These are phyloP conservation scores for Cromileptes altivelis DNA, from an alignment of 2,113 vertebrate species.

Conservation along the genomic window DNA sequence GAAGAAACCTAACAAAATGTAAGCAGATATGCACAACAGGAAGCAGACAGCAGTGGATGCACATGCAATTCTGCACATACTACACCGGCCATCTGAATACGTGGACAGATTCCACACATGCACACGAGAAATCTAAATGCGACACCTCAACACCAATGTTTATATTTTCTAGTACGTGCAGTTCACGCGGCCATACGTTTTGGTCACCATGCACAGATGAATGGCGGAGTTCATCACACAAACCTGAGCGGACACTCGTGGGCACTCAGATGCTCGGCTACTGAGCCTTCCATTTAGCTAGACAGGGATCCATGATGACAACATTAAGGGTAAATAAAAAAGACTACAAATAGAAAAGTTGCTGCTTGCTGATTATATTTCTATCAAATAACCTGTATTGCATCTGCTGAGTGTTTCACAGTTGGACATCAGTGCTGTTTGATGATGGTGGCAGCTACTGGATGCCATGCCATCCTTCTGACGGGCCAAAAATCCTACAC, in stretches of 20 bases:
- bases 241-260: background rate
- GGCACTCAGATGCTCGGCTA: background rate
- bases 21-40: too few species aligned
- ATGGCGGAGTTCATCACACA: background rate
- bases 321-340: background rate
- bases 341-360: background rate
- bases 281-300: background rate
- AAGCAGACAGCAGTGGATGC: too few species aligned
- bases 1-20: background rate
- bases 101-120: too few species aligned
- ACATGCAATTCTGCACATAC: too few species aligned
- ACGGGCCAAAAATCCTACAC: too few species aligned
- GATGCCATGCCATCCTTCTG: too few species aligned
- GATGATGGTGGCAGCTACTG: constrained; percentile 1
- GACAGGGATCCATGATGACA: background rate
- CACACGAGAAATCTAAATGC: too few species aligned
- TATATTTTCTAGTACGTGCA: background rate
- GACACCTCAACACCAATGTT: background rate
- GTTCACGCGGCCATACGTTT: background rate
- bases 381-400: background rate
- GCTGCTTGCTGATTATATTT: background rate
- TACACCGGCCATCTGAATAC: too few species aligned
- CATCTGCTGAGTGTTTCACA: background rate
- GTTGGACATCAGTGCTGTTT: constrained; percentile 15
- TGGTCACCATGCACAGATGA: background rate